These are phyloP conservation scores for Hippocampus zosterae DNA, from an alignment of 2,113 vertebrate genomes.

Conservation along the genomic window DNA sequence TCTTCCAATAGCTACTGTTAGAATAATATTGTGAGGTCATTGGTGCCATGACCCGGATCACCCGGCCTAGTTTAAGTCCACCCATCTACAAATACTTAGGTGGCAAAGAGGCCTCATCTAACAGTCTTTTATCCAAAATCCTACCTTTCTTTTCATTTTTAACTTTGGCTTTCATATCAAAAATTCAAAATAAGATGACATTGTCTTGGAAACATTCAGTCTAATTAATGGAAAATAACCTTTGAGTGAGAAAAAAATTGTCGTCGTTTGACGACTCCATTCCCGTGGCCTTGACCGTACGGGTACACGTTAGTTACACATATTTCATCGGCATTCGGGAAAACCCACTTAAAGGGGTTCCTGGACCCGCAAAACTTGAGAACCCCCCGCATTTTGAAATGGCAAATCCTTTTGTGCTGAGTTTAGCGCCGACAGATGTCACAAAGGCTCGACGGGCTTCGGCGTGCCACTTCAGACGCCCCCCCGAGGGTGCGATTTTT, in stretches of 20 bases:
- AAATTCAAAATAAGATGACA: too few relatives aligned
- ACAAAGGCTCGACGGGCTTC: not conserved
- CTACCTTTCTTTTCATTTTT: too few relatives aligned
- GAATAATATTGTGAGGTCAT: too few relatives aligned
- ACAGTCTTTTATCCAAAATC: too few relatives aligned
- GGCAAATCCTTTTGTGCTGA: not conserved
- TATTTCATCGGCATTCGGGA: not conserved
- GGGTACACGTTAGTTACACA: not conserved
- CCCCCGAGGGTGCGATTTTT: constrained; percentile 19
- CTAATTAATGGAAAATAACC: too few relatives aligned
- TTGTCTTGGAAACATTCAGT: too few relatives aligned
- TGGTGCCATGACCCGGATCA: too few relatives aligned
- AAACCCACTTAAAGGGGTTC: not conserved
- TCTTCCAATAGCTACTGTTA: too few relatives aligned
- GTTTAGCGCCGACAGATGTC: constrained; percentile 25
- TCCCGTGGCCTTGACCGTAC: not conserved
- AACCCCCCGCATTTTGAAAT: not conserved
- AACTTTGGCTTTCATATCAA: too few relatives aligned
- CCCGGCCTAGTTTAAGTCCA: too few relatives aligned
- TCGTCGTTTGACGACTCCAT: not conserved
- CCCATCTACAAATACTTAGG: too few relatives aligned
- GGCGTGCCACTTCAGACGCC: not conserved
- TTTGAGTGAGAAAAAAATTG: not conserved
- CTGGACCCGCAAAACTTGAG: not conserved
- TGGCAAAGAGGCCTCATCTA: too few relatives aligned